Percentiles rank a stretch among this genome's conserved stretches.
Evolutionary conservation across 1,140 invertebrate genomes (phyloP).

Genomic region (Scaptomyza montana): DNA sequence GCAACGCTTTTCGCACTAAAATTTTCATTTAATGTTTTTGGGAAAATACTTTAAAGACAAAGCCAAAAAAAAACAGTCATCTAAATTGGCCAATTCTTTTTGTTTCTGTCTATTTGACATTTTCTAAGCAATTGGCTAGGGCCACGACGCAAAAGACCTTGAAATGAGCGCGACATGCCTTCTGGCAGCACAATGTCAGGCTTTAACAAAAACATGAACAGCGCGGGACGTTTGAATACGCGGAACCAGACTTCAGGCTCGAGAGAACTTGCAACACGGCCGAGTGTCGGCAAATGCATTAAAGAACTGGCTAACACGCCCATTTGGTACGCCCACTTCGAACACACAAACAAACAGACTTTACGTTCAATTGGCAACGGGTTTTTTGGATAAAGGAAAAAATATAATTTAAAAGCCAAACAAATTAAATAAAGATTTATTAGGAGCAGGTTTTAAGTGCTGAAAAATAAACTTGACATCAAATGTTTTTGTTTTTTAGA

Average conservation of each 20-base stretch:
- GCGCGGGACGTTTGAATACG: slow-evolving; percentile 36
- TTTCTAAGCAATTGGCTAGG: slow-evolving; percentile 65
- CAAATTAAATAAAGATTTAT: slow-evolving; percentile 29
- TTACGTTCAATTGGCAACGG: slow-evolving; percentile 26
- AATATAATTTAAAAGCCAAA: slow-evolving; percentile 21
- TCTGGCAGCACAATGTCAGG: slow-evolving; percentile 53
- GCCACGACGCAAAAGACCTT: slow-evolving; percentile 64
- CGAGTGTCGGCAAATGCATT: slow-evolving; percentile 30
- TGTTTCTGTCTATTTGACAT: slow-evolving; percentile 63
- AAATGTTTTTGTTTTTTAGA: slow-evolving; percentile 13
- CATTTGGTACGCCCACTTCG: slow-evolving; percentile 42
- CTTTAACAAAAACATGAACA: slow-evolving; percentile 6
- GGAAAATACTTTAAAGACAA: slow-evolving; percentile 50
- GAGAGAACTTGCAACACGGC: slow-evolving; percentile 30
- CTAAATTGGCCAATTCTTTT: slow-evolving; percentile 22
- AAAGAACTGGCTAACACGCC: slow-evolving; percentile 68
- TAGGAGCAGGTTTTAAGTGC: slow-evolving; percentile 23
- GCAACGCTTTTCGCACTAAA: slow-evolving; percentile 57
- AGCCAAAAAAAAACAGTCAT: slow-evolving; percentile 2
- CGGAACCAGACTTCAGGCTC: slow-evolving; percentile 53
- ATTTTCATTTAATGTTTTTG: slow-evolving; percentile 62
- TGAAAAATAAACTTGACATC: slow-evolving; percentile 43
- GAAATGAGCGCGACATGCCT: slow-evolving; percentile 46
- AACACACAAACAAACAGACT: slow-evolving; percentile 20
- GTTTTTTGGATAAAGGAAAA: slow-evolving; percentile 41